Conservation (phyloP, 2,888 invertebrate genomes). For the Orthonychiurus folsomi region DNA sequence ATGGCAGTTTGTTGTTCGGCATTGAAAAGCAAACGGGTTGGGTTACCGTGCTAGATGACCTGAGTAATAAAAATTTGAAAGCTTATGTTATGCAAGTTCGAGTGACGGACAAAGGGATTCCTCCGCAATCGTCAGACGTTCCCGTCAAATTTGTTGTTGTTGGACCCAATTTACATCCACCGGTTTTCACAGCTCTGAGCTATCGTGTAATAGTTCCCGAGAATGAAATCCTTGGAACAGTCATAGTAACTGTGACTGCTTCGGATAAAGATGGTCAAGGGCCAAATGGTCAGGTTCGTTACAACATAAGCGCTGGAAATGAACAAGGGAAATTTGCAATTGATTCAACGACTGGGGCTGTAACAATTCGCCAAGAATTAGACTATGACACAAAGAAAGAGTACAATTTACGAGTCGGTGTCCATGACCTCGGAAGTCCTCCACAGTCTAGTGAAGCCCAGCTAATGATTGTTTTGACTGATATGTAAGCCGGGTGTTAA, state of each 20-base stretch:
- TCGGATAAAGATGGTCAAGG: conserved; percentile 77
- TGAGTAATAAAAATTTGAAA: conserved; percentile 49
- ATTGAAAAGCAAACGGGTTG: conserved; percentile 71
- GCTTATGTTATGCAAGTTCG: conserved; percentile 60
- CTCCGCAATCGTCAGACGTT: conserved; percentile 70
- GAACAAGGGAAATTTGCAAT: conserved; percentile 70
- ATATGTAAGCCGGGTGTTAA: conserved; percentile 63
- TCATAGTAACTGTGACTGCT: conserved; percentile 74
- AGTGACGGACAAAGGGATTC: conserved; percentile 79
- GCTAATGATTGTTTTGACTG: conserved; percentile 75
- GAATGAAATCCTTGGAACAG: conserved; percentile 76
- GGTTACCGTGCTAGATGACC: conserved; percentile 60
- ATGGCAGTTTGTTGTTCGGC: conserved; percentile 64
- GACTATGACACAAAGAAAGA: conserved; percentile 80
- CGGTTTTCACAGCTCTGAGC: conserved; percentile 69
- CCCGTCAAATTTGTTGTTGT: conserved; percentile 67
- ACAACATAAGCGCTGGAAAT: conserved; percentile 75
- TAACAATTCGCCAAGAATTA: conserved; percentile 67
- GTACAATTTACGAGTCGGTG: conserved; percentile 78
- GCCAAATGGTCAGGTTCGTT: conserved; percentile 80
- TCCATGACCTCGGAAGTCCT: conserved; percentile 69
- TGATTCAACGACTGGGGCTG: conserved; percentile 64
- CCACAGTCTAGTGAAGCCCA: conserved; percentile 73
- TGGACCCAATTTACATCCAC: conserved; percentile 69
- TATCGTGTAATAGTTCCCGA: conserved; percentile 80